Evolutionary conservation across 1,140 invertebrate genomes (phyloP).

Genomic region (Ylistrum balloti): DNA sequence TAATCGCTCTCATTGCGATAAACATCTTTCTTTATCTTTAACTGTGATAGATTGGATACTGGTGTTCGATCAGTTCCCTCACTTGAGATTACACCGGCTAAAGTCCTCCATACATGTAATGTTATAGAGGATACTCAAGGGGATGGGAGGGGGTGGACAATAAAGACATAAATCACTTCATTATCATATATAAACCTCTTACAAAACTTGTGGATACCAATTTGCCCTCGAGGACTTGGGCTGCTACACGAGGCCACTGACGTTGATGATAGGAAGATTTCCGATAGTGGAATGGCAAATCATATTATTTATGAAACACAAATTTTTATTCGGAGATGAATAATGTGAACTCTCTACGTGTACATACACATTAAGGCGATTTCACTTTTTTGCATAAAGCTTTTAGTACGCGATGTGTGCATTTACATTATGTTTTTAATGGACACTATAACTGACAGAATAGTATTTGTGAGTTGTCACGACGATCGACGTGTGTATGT

Average conservation of each 20-base stretch:
- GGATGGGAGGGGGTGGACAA: not conserved
- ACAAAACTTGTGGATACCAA: not conserved
- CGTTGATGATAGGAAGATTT: not conserved
- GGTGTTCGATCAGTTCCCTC: not conserved
- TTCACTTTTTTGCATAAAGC: not conserved
- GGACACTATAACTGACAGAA: not conserved
- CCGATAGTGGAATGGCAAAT: not conserved
- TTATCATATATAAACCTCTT: not conserved
- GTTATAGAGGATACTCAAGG: not conserved
- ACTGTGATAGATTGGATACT: not conserved
- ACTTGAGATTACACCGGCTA: not conserved
- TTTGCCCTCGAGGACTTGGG: not conserved
- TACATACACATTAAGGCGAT: not conserved
- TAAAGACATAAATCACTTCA: not conserved
- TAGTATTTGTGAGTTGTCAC: not conserved
- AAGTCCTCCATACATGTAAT: not conserved
- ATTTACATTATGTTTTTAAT: not conserved
- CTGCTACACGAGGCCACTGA: not conserved
- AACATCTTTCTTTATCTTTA: not conserved
- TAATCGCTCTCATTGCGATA: not conserved
- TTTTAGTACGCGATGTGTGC: not conserved
- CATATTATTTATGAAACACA: not conserved
- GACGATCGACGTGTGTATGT: not conserved
- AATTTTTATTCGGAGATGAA: not conserved
- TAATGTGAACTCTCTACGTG: not conserved